Base-by-base conservation (phyloP, 2,797 vertebrate species). In the Acipenser oxyrinchus region DNA sequence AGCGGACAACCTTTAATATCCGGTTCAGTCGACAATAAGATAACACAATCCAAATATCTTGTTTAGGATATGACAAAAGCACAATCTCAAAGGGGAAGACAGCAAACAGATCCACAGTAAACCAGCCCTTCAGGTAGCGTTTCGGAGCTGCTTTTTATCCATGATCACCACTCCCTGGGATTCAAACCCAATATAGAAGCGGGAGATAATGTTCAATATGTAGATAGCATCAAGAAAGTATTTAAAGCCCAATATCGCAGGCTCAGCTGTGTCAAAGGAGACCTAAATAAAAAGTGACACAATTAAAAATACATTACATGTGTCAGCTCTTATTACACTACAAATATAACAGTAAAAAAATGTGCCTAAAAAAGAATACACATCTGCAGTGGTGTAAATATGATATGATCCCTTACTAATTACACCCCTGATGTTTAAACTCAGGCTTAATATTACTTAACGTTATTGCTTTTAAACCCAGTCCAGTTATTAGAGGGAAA, bases 151-250 rank as follows among this genome's bases (percentile, higher is more conserved):
- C 37, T 57, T 63, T 4, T 51, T 11, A 49, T 72, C 71, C 13
- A 59, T 71, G 48, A 72, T 71, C 15, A 72, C 62, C 6, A 72
- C 68, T 11, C 73, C 69, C 18, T 75, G 65, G 8, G 13, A 59
- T 51, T 75, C 71, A 7, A 51, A 71, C 51, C 71, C 73, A 49
- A 75, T 71, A 58, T 66, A 68, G 57, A 75, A 75, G 18, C 67
- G 65, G 53, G 73, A 72, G 51, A 72, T 51, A 8, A 74, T 69
- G 67, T 71, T 67, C 15, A 71, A 15, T 6, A 72, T 1, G 50
- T 37, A 71, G 63, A 66, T 55, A 10, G 64, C 49, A 50, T 74
- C 73, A 37, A 72, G 68, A 60, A 15, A 58, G 64, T 74, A 74
- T 57, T 51, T 65, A 0, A 61, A 12, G n/a, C 62, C 60, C 23